Evolutionary conservation across 2,113 vertebrate species (phyloP), one percentile per base, ranked within the genome.

Genomic region (Erythrolamprus reginae): DNA sequence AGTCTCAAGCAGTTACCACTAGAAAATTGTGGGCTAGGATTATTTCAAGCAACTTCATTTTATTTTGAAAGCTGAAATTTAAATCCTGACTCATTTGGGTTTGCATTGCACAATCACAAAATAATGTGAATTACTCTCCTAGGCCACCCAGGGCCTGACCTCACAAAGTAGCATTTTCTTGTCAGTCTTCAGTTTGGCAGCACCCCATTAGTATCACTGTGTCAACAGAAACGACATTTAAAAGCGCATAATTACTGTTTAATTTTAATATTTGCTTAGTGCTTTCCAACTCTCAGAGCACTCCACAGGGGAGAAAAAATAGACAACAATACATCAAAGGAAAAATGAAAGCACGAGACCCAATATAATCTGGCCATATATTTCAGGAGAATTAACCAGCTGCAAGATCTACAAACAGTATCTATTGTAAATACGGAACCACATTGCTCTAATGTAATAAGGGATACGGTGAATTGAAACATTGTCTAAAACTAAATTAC

Each of bases 181-280:
- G 91, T 93, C 88, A 94, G 89, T 23, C 0, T 42, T 8, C 1
- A 0, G 45, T 90, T 89, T 96, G 90, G 93, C 91, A 96, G 45
- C 50, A 48, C 61, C 0, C 0, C 88, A 91, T 90, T 86, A 92
- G 48, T 86, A 86, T 88, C 88, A 92, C 13, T 94, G 61, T 91
- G 84, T 52, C 91, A 94, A 84, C 1, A 92, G 90, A 94, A 93
- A 92, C 15, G 12, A 89, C 90, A 65, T 92, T 94, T 91, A 94
- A 93, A 94, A 94, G 61, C 47, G 93, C 89, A 58, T 94, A 94
- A 95, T 92, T 95, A 83, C 33, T 91, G 85, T 94, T 94, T 93
- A 90, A 87, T 5, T 93, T 96, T 94, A 93, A 90, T 93, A 93
- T 92, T 95, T 93, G 93, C 61, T 52, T 53, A 90, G 24, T 83